Evolutionary conservation across 2,113 vertebrate species (phyloP).

Genomic region (Cheilinus undulatus): DNA sequence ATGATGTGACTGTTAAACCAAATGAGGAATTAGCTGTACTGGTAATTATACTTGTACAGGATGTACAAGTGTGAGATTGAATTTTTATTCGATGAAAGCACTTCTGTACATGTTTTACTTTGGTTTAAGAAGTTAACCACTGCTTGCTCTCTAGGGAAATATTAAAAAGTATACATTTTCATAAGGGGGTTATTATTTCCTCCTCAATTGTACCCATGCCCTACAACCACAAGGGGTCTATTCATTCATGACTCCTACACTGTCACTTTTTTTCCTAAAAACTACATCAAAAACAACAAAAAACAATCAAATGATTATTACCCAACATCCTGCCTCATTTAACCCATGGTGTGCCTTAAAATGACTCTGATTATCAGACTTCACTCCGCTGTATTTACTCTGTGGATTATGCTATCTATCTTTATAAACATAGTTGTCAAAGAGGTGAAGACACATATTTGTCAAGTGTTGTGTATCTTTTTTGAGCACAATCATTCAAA

Average conservation of each 20-base stretch:
- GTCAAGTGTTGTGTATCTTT: slow-evolving; percentile 8
- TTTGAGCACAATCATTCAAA: slow-evolving; percentile 12
- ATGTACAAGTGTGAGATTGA: too few species aligned
- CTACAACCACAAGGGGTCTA: too few species aligned
- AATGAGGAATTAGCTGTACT: not conserved
- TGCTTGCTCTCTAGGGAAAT: too few species aligned
- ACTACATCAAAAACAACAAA: not conserved
- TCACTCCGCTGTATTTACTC: not conserved
- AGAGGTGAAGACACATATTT: not conserved
- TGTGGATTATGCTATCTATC: not conserved
- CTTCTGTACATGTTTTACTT: not conserved
- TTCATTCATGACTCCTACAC: too few species aligned
- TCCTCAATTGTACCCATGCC: too few species aligned
- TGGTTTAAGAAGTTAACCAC: not conserved
- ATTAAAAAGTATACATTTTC: too few species aligned
- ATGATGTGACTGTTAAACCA: not conserved
- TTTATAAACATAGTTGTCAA: slow-evolving; percentile 12
- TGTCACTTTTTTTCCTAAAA: not conserved
- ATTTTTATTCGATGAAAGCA: not conserved
- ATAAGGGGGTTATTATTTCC: too few species aligned
- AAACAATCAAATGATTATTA: not conserved
- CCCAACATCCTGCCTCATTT: not conserved
- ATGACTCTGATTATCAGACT: not conserved
- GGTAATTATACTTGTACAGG: too few species aligned
- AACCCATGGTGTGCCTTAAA: not conserved